Conservation (phyloP, 2,113 vertebrate species). For the Lampris megalopsis region DNA sequence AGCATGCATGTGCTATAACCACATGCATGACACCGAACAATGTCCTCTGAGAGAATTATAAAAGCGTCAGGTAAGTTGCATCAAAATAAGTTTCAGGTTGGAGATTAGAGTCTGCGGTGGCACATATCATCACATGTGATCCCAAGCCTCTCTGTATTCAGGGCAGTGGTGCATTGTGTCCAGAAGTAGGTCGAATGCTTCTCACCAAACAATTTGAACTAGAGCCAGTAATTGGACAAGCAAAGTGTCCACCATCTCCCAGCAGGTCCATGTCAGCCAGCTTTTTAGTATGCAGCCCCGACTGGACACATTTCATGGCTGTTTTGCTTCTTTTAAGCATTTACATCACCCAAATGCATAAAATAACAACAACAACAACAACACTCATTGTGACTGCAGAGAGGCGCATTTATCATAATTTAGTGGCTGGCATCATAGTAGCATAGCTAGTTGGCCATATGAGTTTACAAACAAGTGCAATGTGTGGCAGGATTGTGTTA, state of each 20-base stretch:
- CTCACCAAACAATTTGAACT: conserved; percentile 81
- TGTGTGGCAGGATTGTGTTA: not conserved
- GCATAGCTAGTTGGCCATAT: not conserved
- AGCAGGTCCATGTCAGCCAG: conserved; percentile 60
- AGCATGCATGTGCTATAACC: not conserved
- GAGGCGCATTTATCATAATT: conserved; percentile 38
- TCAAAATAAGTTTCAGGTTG: conserved; percentile 61
- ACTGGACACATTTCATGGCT: conserved; percentile 74
- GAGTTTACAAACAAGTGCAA: conserved; percentile 14
- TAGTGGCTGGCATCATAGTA: not conserved
- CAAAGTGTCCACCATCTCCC: conserved; percentile 72
- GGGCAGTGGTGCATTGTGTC: conserved; percentile 79
- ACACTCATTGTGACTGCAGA: conserved; percentile 54
- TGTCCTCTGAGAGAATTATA: conserved; percentile 21
- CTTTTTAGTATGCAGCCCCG: conserved; percentile 69
- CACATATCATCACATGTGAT: conserved; percentile 72
- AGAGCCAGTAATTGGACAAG: conserved; percentile 81
- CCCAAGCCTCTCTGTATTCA: conserved; percentile 79
- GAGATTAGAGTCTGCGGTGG: conserved; percentile 70
- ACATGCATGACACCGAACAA: not conserved
- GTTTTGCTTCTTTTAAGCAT: conserved; percentile 70
- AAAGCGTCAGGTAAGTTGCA: conserved; percentile 46
- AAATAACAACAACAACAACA: conserved; percentile 44
- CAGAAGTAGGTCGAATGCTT: conserved; percentile 85
- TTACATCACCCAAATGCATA: conserved; percentile 60